A percentile compares a stretch with the other conserved stretches of the same genome.
Conservation (phyloP, 2,113 vertebrate genomes). For the Sylvia atricapilla region DNA sequence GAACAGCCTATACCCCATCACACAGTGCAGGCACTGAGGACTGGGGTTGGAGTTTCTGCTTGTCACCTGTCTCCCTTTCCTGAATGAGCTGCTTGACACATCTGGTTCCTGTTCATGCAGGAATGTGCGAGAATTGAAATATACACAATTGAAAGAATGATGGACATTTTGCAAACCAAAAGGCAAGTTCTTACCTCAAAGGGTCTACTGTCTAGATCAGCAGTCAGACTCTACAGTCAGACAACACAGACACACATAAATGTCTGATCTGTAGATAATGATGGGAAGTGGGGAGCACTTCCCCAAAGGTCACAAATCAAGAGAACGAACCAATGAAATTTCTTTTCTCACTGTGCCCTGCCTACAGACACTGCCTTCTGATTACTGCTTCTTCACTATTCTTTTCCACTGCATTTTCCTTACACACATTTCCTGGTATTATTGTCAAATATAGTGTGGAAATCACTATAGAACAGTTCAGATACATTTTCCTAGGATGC, state of each 20-base stretch:
- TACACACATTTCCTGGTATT: neutral
- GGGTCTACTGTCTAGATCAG: neutral
- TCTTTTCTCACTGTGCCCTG: neutral
- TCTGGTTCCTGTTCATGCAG: neutral
- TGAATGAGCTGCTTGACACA: neutral
- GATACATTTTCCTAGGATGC: neutral
- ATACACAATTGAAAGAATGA: neutral
- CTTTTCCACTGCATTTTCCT: neutral
- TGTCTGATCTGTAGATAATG: neutral
- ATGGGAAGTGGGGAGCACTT: neutral
- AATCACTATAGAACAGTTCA: neutral
- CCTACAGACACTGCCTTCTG: neutral
- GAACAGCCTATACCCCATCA: neutral
- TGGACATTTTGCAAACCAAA: neutral
- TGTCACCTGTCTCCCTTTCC: neutral
- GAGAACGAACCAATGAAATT: neutral
- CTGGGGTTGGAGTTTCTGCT: neutral
- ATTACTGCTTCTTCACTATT: neutral
- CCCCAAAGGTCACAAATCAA: neutral
- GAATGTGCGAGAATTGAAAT: neutral
- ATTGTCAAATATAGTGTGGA: neutral
- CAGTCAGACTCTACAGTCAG: neutral
- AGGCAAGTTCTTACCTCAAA: neutral
- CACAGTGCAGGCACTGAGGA: neutral
- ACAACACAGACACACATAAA: neutral